Base-by-base conservation (phyloP, 2,888 invertebrate species). In the Chalcis sispes region DNA sequence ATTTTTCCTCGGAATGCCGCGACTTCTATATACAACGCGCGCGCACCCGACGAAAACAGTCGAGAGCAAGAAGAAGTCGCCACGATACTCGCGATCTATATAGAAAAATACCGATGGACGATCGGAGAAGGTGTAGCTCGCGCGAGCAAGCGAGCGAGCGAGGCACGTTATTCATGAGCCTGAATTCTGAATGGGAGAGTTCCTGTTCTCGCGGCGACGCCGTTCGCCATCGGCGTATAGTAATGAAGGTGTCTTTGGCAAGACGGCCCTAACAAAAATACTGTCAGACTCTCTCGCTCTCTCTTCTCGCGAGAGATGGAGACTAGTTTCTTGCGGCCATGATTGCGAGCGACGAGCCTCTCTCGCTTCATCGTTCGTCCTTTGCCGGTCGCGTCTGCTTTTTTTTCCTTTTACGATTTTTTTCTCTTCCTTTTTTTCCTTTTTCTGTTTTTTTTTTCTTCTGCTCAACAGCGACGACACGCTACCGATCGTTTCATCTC, bases 211-310 rank as follows among this genome's bases (percentile, higher is more conserved):
- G 50, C 25, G 46, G 27, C 66, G 79, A 13, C 52, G 10, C 61
- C 29, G 58, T 67, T 73, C 78, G 59, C 79, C 69, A 73, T 73
- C 75, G 81, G n/a, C 81, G 83, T 85, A 84, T 84, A 82, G 80
- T 86, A 85, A 86, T 86, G 85, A 86, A 86, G 85, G 85, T 82
- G 85, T 86, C 85, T 81, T 75, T 79, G 80, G 75, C 79, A 82
- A 79, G 79, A 71, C 77, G 80, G 40, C 36, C 65, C 58, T 50
- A 71, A 84, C 82, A 85, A 86, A 85, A 85, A 85, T 85, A 85
- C 83, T 82, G 86, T 84, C 84, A 83, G 46, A 82, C 25, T 52
- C n/a, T n/a, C n/a, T n/a, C n/a, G n/a, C n/a, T n/a, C n/a, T n/a
- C n/a, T n/a, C 18, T 80, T 77, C 79, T 82, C 72, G 79, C 66